Evolutionary conservation across 2,797 vertebrate species (phyloP).

Genomic region (Meda fulgida): DNA sequence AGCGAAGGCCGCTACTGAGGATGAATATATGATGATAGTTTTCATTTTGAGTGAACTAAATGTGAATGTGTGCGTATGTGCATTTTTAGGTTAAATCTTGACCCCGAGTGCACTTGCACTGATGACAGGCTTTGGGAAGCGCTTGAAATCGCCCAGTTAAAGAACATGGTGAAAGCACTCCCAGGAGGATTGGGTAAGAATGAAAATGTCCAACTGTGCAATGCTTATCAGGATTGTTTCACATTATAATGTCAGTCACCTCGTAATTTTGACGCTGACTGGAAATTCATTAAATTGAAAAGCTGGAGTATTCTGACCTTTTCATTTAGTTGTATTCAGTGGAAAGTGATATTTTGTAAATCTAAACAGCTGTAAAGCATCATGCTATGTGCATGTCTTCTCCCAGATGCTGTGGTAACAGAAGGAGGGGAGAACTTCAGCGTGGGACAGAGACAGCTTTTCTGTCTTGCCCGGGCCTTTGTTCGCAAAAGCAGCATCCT

Average conservation of each 20-base stretch:
- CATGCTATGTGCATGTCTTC: not conserved
- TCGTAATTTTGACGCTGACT: not conserved
- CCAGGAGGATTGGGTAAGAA: slow-evolving; percentile 91
- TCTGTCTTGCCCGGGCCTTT: slow-evolving; percentile 94
- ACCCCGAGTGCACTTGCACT: slow-evolving; percentile 90
- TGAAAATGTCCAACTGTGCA: not conserved
- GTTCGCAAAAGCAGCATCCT: slow-evolving; percentile 98
- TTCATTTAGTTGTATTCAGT: not conserved
- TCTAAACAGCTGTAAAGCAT: slow-evolving; percentile 7
- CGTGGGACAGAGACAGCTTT: slow-evolving; percentile 95
- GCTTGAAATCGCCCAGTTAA: slow-evolving; percentile 96
- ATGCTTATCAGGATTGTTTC: not conserved
- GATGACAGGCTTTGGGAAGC: slow-evolving; percentile 99
- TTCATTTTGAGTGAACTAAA: not conserved
- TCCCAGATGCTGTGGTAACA: slow-evolving; percentile 89
- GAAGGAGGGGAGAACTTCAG: slow-evolving; percentile 99
- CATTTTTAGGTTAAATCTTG: slow-evolving; percentile 90
- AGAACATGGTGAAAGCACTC: slow-evolving; percentile 95
- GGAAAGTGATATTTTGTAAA: not conserved
- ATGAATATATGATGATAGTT: not conserved
- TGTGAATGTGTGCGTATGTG: not conserved
- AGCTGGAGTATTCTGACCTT: slow-evolving; percentile 18
- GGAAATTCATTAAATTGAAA: not conserved
- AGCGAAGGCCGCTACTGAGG: too few relatives aligned
- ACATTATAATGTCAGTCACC: slow-evolving; percentile 23